A percentile compares a stretch with the other conserved stretches of the same genome.
Conservation (phyloP, 2,888 invertebrate species). For the Himalopsyche kuldschensis region DNA sequence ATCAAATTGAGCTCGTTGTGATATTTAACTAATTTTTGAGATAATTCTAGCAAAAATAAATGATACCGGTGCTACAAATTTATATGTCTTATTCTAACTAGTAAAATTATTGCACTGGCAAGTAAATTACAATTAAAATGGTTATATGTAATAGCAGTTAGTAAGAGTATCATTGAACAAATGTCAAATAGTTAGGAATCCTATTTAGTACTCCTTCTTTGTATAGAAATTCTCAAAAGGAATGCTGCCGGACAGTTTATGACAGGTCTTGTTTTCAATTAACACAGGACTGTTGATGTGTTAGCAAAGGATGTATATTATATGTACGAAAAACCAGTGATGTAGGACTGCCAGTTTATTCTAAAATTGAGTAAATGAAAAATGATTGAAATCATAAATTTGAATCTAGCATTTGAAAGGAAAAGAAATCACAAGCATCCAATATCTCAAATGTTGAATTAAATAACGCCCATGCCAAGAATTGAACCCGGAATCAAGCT, state of each 20-base stretch:
- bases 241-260: not conserved
- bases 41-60: no score
- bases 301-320: not conserved
- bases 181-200: not conserved
- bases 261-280: not conserved
- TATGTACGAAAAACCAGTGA: not conserved
- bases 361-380: no score
- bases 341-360: not conserved
- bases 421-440: no score
- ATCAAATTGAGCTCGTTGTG: no score
- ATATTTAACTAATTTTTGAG: no score
- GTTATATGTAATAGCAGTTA: not conserved
- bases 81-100: not conserved
- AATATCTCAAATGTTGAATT: no score
- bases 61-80: no score
- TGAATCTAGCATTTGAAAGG: no score
- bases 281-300: not conserved
- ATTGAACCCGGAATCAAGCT: no score
- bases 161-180: not conserved
- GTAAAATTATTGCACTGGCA: not conserved
- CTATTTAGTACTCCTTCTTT: not conserved
- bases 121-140: not conserved
- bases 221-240: not conserved
- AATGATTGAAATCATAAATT: no score
- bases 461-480: no score